Evolutionary conservation across 1,140 invertebrate species (phyloP).

Genomic region (Drosophila kurseongensis): DNA sequence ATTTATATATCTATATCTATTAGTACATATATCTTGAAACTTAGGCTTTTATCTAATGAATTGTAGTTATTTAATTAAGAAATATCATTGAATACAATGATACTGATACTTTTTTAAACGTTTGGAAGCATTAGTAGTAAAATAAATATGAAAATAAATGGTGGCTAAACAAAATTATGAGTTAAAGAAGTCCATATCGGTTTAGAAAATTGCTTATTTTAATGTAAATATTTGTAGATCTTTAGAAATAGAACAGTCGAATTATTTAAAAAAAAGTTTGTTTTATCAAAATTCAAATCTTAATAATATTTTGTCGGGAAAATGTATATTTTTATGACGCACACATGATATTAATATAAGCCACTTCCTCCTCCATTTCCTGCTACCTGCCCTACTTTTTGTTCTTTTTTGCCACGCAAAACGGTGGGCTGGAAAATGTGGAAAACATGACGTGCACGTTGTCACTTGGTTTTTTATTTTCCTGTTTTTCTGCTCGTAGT

Average conservation of each 20-base stretch:
- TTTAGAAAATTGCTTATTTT: no score
- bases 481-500: slow-evolving; percentile 36
- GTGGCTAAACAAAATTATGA: no score
- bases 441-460: slow-evolving; percentile 40
- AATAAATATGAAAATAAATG: no score
- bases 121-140: no score
- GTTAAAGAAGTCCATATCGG: no score
- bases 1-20: not conserved
- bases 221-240: no score
- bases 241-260: no score
- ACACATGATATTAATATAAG: slow-evolving; percentile 23
- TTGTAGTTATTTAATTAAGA: not conserved
- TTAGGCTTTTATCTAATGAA: not conserved
- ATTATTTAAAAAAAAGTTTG: no score
- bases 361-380: slow-evolving; percentile 3
- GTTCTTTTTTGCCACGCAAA: slow-evolving; percentile 21
- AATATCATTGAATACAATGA: not conserved
- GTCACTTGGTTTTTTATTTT: slow-evolving; percentile 34
- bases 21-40: not conserved
- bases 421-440: slow-evolving; percentile 16
- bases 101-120: no score
- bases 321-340: not conserved
- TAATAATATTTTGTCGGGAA: not conserved
- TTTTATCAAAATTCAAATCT: no score
- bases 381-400: slow-evolving; percentile 3